These are phyloP conservation scores for Boleophthalmus pectinirostris DNA, from an alignment of 2,113 vertebrate genomes.

Conservation along the genomic window DNA sequence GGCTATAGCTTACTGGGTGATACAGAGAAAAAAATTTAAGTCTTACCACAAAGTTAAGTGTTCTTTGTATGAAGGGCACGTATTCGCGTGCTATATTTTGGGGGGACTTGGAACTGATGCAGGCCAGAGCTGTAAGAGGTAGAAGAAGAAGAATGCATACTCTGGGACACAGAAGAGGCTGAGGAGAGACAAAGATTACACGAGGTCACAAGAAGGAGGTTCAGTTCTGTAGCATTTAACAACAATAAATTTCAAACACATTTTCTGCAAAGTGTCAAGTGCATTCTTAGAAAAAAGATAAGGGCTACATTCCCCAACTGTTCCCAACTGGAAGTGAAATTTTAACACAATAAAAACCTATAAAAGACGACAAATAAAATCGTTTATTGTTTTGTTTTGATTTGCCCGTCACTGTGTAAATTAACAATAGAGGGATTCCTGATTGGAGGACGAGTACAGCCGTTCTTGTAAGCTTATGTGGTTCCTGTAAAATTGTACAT, in stretches of 20 bases:
- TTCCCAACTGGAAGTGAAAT: too few species aligned
- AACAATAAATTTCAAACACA: too few species aligned
- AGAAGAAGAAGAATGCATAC: slow-evolving; percentile 71
- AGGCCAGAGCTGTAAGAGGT: slow-evolving; percentile 65
- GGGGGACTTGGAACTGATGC: slow-evolving; percentile 29
- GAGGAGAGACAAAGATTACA: slow-evolving; percentile 8
- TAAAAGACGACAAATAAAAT: too few species aligned
- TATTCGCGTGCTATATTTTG: slow-evolving; percentile 31
- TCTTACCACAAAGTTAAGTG: slow-evolving; percentile 65
- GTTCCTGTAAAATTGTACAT: slow-evolving; percentile 38
- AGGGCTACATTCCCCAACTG: too few species aligned
- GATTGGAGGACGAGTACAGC: background rate
- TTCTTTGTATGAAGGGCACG: slow-evolving; percentile 19
- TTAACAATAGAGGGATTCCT: background rate
- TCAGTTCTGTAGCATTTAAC: background rate
- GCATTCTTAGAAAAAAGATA: background rate
- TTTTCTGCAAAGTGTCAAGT: background rate
- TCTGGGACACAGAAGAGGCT: slow-evolving; percentile 75
- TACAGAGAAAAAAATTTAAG: background rate
- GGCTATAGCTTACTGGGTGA: too few species aligned
- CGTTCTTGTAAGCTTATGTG: slow-evolving; percentile 17
- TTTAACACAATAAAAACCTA: too few species aligned
- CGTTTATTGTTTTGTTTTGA: too few species aligned
- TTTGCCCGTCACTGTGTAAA: background rate
- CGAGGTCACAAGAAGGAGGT: background rate